Evolutionary conservation across 92 coral and sea anemone species (phyloP).

Genomic region (Nematostella vectensis): DNA sequence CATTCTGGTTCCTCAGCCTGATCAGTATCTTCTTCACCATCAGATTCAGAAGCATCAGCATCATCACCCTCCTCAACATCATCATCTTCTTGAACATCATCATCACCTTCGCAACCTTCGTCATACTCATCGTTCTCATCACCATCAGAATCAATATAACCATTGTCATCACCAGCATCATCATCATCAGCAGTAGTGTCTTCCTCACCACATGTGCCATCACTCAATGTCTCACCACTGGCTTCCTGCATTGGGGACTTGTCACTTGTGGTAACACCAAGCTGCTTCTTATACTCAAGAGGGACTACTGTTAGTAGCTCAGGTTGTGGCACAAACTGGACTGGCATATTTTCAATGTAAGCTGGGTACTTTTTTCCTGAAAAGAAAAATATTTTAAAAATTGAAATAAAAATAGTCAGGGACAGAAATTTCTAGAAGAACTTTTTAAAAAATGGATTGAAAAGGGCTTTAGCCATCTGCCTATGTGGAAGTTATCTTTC

Average conservation of each 20-base stretch:
- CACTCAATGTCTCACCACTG: too few relatives aligned
- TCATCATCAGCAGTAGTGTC: background rate
- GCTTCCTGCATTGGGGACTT: background rate
- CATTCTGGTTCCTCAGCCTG: background rate
- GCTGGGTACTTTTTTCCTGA: conserved; percentile 37
- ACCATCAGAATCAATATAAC: background rate
- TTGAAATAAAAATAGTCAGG: too few relatives aligned
- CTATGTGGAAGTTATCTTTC: too few relatives aligned
- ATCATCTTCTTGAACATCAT: background rate
- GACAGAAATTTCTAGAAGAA: too few relatives aligned
- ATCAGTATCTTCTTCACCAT: background rate
- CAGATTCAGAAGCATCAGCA: background rate
- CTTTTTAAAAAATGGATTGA: too few relatives aligned
- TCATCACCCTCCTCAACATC: background rate
- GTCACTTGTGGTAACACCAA: background rate
- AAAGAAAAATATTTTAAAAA: background rate
- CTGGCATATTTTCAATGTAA: conserved; percentile 26
- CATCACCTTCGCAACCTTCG: background rate
- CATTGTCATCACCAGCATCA: background rate
- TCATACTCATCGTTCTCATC: background rate
- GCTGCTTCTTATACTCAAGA: conserved; percentile 4
- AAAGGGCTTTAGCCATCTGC: too few relatives aligned
- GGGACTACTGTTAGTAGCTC: conserved; percentile 34
- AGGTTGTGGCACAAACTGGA: conserved; percentile 33
- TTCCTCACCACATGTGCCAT: too few relatives aligned